Evolutionary conservation across 2,113 vertebrate species (phyloP), one percentile per base, ranked within the genome.

Genomic region (Crypturellus undulatus): DNA sequence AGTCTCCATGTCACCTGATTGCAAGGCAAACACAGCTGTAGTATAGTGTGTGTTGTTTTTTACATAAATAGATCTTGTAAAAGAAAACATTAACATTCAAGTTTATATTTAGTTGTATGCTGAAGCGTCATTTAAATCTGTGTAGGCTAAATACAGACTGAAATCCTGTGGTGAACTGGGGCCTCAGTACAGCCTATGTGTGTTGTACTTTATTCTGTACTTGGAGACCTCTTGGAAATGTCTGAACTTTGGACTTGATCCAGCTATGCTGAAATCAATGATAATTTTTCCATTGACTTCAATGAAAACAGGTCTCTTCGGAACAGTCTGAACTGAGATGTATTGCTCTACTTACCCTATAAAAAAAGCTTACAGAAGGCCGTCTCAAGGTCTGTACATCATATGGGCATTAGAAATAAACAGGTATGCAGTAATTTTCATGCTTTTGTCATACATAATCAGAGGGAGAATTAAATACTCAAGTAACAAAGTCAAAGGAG

Each of bases 261-360:
- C 79, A 95, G 63, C 42, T 60, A 52, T 71, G 58, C 62, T 93
- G 92, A 94, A 95, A 96, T 95, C 82, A 93, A 65, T 92, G 77
- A 71, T 72, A 92, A 52, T 78, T 96, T 94, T 94, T 84, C 85
- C 85, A 84, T 73, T 71, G 71, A 83, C 81, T 94, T 79, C 28
- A 45, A 43, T 92, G 79, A 83, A 83, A 91, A 88, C 65, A 86
- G 51, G 76, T 86, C 69, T 72, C 87, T 87, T 80, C 87, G 72
- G 94, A 92, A 88, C 76, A 84, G 30, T 52, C 47, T 90, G 69
- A 95, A 90, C 82, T 68, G 34, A 86, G 82, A 90, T 64, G n/a
- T 58, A 90, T 78, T 76, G 87, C 58, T 94, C 25, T 84, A 63
- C 42, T 92, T 94, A 84, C 72, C 64, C 71, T 38, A 40, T 47